Base-by-base conservation (phyloP, 1,140 invertebrate species). In the Amyelois transitella region DNA sequence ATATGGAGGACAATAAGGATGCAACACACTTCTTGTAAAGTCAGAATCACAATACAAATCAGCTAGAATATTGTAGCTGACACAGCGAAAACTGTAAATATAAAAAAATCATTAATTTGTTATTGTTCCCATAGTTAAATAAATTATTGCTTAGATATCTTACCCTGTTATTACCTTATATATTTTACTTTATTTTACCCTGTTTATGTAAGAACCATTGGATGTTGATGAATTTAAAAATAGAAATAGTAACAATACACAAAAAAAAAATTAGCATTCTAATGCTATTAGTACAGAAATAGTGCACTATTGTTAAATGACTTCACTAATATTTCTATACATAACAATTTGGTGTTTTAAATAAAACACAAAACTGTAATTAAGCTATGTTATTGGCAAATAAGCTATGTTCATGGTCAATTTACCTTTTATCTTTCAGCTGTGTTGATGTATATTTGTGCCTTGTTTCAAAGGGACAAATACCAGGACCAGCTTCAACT, bases 11-110 rank as follows among this genome's bases (percentile, higher is more conserved):
- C 96, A 98, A 70, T 97, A 95, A 0, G 93, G 91, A 87, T 94
- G 96, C 5, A 98, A 86, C 24, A 91, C 88, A 43, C 87, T 91
- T 58, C 94, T 90, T 0, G 94, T 92, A 72, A 91, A 92, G 51
- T 94, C 94, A 12, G 95, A 94, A 80, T 96, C 93, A 54, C 96
- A 93, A 87, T 98, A 98, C 10, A 93, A 78, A 86, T 97, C 94
- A 18, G 97, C 96, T 60, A 98, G 82, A 57, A 97, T 92, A 79
- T 98, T 98, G 72, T 99, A 99, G 2, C 92, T 92, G 6, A 97
- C 90, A 60, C 97, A 91, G 54, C 97, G 90, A 58, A 98, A 93
- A 70, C 94, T 96, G 70, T 90, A 89, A 77, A 59, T 44, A 55
- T 19, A 8, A 45, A 2, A 45, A 19, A 18, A 19, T 6, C 8